A percentile compares a stretch with the other conserved stretches of the same genome.
These are phyloP conservation scores for Heteronetta atricapilla DNA, from an alignment of 2,113 vertebrate genomes.

Conservation along the genomic window DNA sequence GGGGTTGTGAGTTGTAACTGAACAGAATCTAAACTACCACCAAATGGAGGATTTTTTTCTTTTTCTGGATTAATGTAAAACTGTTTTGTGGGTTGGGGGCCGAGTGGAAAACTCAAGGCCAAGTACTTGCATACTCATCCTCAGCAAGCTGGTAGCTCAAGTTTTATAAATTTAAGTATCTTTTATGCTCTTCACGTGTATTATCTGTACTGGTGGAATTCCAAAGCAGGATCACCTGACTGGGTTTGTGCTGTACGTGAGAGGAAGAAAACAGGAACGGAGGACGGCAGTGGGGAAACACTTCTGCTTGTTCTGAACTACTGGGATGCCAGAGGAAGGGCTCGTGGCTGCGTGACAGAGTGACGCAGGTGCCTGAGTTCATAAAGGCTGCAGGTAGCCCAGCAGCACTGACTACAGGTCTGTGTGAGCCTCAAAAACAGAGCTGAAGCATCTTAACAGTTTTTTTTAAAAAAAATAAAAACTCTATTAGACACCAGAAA, in stretches of 20 bases:
- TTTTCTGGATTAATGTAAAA: not conserved
- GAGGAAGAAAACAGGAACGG: not conserved
- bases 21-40: not conserved
- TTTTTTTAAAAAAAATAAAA: too few species aligned
- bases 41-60: not conserved
- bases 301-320: not conserved
- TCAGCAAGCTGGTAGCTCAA: not conserved
- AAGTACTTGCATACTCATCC: not conserved
- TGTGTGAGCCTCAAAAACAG: not conserved
- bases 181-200: not conserved
- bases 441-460: not conserved
- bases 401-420: not conserved
- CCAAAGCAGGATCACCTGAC: not conserved
- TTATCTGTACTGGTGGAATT: not conserved
- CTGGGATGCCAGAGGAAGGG: not conserved
- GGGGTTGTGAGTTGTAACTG: slow-evolving; percentile 1
- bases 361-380: not conserved
- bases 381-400: not conserved
- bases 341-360: not conserved
- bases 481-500: not conserved
- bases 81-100: not conserved
- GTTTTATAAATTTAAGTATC: not conserved
- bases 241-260: not conserved
- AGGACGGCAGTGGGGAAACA: not conserved
- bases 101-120: not conserved